Conservation (phyloP, 2,888 invertebrate genomes). For the Ormyrus rosae region DNA sequence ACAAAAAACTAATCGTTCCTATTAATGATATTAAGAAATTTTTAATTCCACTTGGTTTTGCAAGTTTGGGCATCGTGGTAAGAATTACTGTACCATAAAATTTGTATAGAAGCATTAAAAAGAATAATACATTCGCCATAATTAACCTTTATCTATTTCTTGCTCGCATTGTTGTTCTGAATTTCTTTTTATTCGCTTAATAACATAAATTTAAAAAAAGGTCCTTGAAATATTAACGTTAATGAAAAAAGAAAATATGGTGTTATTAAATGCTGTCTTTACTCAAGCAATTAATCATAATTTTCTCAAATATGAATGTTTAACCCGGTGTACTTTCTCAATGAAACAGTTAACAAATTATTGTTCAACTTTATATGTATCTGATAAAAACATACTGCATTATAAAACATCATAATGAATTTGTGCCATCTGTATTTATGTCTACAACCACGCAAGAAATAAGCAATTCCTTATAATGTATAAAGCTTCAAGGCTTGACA, state of each 20-base stretch:
- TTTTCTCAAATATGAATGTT: conserved; percentile 37
- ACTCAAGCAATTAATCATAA: conserved; percentile 16
- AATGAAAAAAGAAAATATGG: conserved; percentile 7
- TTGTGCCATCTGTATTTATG: conserved; percentile 37
- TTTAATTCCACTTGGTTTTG: conserved; percentile 49
- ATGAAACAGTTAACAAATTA: conserved; percentile 23
- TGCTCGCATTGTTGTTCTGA: conserved; percentile 40
- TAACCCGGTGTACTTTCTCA: conserved; percentile 46
- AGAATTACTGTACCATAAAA: conserved; percentile 33
- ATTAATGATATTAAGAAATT: conserved; percentile 42
- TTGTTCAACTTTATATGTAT: conserved; percentile 24
- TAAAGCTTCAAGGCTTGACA: conserved; percentile 20
- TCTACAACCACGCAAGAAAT: not conserved
- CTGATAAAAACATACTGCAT: not conserved
- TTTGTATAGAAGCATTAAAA: conserved; percentile 42
- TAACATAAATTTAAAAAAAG: conserved; percentile 14
- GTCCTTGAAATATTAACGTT: conserved; percentile 20
- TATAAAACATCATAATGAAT: conserved; percentile 24
- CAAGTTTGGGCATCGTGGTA: conserved; percentile 46
- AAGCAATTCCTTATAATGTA: conserved; percentile 15
- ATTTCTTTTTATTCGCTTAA: conserved; percentile 39
- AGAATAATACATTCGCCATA: conserved; percentile 36
- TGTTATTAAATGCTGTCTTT: conserved; percentile 19
- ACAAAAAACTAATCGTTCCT: conserved; percentile 48
- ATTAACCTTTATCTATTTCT: conserved; percentile 49